Base-by-base conservation (phyloP, 2,797 vertebrate species). In the Octomys mimax region DNA sequence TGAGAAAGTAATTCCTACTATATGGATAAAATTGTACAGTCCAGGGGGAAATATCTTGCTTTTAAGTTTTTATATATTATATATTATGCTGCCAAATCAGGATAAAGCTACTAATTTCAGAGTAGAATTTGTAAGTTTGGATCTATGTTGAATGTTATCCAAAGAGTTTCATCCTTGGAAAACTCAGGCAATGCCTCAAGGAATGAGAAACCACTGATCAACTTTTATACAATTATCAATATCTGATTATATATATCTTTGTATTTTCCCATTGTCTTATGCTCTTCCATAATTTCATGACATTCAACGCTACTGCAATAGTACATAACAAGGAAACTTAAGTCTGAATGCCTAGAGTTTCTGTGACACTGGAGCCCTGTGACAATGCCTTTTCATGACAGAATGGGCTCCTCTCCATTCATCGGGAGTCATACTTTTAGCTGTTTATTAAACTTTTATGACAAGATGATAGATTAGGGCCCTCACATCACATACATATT, bases 161-260 rank as follows among this genome's bases (percentile, higher is more conserved):
- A 71, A 86, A 91, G 33, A 66, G 13, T 93, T 79, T 95, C 54
- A 64, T n/a, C 22, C 87, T 75, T 91, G 62, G 88, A 91, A 61
- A n/a, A 68, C 22, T 66, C 87, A 39, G 24, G 16, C 91, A 94
- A 73, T 42, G 39, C 9, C 91, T 85, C n/a, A 85, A 71, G 64
- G 61, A 89, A 66, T 83, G 19, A 42, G 16, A 59, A 75, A 4
- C 12, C 28, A 39, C 54, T 31, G 52, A 78, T 36, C 39, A 71
- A 96, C 59, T 7, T 49, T 80, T 24, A 33, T 49, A 81, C 9
- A 52, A 52, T 54, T 92, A 77, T 46, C 16, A 59, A 77, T 64
- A 94, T 75, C 70, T 90, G 26, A 16, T 18, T 64, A 94, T 84
- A 42, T 89, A 39, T 49, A 75, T 36, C 19, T 8, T 68, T 70